These are phyloP conservation scores for Drosophila macrospina DNA, from an alignment of 2,888 invertebrate genomes.

Conservation along the genomic window DNA sequence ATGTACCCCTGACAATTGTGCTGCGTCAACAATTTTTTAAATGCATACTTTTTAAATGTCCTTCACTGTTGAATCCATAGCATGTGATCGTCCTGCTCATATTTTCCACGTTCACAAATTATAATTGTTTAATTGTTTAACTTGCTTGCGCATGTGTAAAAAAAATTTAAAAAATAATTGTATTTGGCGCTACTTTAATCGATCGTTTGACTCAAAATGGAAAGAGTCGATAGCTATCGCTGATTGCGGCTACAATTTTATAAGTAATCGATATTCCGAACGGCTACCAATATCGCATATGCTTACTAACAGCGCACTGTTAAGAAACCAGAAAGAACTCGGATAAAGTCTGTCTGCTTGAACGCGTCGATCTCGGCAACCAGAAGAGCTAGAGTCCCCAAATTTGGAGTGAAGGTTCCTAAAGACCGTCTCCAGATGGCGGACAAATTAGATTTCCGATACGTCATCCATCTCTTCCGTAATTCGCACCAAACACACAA, in stretches of 20 bases:
- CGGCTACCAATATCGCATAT: constrained; percentile 24
- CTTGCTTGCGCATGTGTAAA: constrained; percentile 44
- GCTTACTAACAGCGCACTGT: constrained; percentile 33
- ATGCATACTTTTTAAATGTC: constrained; percentile 44
- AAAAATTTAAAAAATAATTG: not conserved
- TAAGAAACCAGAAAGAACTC: too few relatives aligned
- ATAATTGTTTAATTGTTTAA: constrained; percentile 6
- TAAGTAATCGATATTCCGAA: not conserved
- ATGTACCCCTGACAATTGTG: constrained; percentile 22
- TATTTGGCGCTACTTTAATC: constrained; percentile 7
- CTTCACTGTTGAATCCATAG: constrained; percentile 46
- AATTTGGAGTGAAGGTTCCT: too few relatives aligned
- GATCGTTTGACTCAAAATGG: constrained; percentile 1
- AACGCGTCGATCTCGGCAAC: too few relatives aligned
- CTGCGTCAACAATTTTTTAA: constrained; percentile 26
- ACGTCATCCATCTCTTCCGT: too few relatives aligned
- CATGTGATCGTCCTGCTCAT: constrained; percentile 52
- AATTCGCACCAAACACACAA: too few relatives aligned
- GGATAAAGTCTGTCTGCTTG: too few relatives aligned
- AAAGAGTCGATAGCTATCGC: constrained; percentile 2
- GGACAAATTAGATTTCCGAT: too few relatives aligned
- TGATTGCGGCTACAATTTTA: not conserved
- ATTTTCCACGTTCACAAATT: constrained; percentile 2
- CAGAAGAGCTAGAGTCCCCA: too few relatives aligned
- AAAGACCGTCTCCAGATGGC: too few relatives aligned